Base-by-base conservation (phyloP, 64 coral and sea anemone species). In the Pocillopora verrucosa region DNA sequence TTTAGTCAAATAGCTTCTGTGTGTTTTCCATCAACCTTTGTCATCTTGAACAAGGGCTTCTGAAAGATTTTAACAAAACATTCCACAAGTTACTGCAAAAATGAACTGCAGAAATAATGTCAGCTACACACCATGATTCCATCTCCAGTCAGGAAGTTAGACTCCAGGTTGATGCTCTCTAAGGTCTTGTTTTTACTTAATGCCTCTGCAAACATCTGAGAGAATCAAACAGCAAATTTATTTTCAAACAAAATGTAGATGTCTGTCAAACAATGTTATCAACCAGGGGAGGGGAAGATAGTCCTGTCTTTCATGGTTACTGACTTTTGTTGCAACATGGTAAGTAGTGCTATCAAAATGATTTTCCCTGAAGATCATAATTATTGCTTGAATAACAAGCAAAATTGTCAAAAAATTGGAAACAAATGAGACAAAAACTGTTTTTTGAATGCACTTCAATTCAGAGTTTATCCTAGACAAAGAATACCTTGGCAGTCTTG, bases 91-190 rank as follows among this genome's bases (percentile, higher is more conserved):
- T 51, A 51, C 41, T 51, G 41, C 41, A 51, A 51, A 51, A 51
- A 51, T 51, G 41, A 51, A 51, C 3, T 22, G 4, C 19, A 69
- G 65, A 69, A 69, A 69, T 24, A 69, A 9, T 20, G 22, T 16
- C 10, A 0, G 10, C 13, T 41, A 76, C 94, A 73, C 69, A 96
- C 94, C 94, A 96, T 82, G 20, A 96, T 92, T 59, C 87, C 79
- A 73, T 93, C 94, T 67, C 94, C 90, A 60, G 94, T 92, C 59
- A 96, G 36, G 77, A 96, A 96, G 56, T 96, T 96, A 10, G 94
- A 96, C 65, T 96, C 94, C 57, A 96, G 6, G 37, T 93, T 96
- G 37, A 93, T 45, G 34, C 76, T 87, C 22, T 83, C 86, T 22
- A 96, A 69, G 4, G 83, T 93, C 37, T 86, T 90, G 78, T 93